A percentile compares a stretch with the other conserved stretches of the same genome.
These are phyloP conservation scores for Dipodomys ordii DNA, from an alignment of 2,113 vertebrate species.

Conservation along the genomic window DNA sequence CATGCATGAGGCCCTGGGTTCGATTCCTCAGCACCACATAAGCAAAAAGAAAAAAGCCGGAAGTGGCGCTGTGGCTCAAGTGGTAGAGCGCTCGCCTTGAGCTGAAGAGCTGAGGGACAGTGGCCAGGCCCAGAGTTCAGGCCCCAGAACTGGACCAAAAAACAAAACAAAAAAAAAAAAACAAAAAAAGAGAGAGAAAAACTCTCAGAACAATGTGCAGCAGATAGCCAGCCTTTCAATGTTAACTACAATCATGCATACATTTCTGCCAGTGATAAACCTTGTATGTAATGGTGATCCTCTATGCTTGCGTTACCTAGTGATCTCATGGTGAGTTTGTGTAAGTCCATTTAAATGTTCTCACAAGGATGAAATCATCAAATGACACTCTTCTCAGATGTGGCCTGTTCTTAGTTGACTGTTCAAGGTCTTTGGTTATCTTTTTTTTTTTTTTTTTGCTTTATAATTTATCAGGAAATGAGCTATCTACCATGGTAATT, in stretches of 20 bases:
- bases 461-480: slow-evolving; percentile 26
- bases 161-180: too few species aligned
- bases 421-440: neutral
- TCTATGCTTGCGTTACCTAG: neutral
- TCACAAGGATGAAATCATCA: neutral
- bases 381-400: neutral
- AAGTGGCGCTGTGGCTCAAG: too few species aligned
- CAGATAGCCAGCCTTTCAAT: neutral
- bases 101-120: too few species aligned
- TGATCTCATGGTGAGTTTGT: neutral
- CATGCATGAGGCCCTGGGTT: too few species aligned
- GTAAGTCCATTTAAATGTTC: neutral
- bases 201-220: neutral
- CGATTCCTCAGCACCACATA: too few species aligned
- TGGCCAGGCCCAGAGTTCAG: too few species aligned
- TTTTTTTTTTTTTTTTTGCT: neutral
- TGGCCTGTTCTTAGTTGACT: neutral
- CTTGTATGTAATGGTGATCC: neutral
- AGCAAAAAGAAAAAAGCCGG: too few species aligned
- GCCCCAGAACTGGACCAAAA: too few species aligned
- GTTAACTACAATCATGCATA: neutral
- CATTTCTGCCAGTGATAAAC: neutral
- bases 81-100: too few species aligned
- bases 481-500: slow-evolving; percentile 14
- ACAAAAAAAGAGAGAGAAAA: too few species aligned